Conservation (phyloP, 2,113 vertebrate species). For the Cyphomyrus plagiostoma region DNA sequence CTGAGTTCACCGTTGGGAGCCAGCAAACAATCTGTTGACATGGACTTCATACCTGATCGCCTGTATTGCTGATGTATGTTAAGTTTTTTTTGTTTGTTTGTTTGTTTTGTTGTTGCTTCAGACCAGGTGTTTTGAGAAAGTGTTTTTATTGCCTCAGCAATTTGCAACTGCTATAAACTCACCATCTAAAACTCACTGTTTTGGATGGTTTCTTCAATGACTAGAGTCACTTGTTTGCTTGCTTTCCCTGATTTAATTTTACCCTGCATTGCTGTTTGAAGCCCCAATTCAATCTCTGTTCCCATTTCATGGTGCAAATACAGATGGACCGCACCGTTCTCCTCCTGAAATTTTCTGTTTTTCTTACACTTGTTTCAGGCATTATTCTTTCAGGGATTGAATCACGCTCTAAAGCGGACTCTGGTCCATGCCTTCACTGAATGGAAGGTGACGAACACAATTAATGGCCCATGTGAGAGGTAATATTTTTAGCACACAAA, state of each 20-base stretch:
- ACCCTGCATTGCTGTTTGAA: background rate
- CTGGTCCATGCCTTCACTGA: background rate
- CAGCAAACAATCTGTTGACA: slow-evolving; percentile 4
- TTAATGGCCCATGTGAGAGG: background rate
- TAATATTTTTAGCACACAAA: background rate
- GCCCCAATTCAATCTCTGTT: background rate
- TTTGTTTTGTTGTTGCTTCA: slow-evolving; percentile 22
- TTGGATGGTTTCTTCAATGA: slow-evolving; percentile 26
- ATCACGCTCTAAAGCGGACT: background rate
- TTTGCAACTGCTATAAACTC: slow-evolving; percentile 27
- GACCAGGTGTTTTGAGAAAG: slow-evolving; percentile 24
- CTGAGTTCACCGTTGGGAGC: slow-evolving; percentile 8
- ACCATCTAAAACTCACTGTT: slow-evolving; percentile 19
- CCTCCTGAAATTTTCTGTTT: background rate
- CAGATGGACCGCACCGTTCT: background rate
- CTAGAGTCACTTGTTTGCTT: background rate
- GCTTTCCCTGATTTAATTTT: background rate
- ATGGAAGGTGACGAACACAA: background rate
- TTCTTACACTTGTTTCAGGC: background rate
- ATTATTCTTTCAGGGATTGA: slow-evolving; percentile 5
- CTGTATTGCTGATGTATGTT: slow-evolving; percentile 20
- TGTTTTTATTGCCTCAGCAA: slow-evolving; percentile 27
- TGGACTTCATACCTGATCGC: background rate
- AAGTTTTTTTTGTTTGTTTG: background rate
- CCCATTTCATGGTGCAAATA: background rate